Conservation (phyloP, 2,797 vertebrate species). For the Hypotaenidia okinawae region DNA sequence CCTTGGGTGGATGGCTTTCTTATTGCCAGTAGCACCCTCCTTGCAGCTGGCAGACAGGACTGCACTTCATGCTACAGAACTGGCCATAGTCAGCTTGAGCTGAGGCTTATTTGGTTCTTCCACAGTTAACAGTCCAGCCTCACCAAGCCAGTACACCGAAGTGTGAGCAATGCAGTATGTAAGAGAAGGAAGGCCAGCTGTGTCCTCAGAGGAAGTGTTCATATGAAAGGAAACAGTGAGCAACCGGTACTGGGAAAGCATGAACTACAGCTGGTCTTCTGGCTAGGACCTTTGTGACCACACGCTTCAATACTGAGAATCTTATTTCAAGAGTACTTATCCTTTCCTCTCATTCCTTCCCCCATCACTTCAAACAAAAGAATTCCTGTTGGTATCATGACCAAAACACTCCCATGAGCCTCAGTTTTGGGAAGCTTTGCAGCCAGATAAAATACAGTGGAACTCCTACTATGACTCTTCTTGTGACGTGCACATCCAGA, state of each 20-base stretch:
- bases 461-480: not conserved
- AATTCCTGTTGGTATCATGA: not conserved
- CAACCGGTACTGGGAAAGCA: not conserved
- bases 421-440: not conserved
- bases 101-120: not conserved
- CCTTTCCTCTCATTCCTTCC: not conserved
- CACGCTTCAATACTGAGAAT: not conserved
- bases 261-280: not conserved
- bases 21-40: not conserved
- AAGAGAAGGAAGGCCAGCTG: not conserved
- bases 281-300: not conserved
- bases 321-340: not conserved
- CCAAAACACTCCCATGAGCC: not conserved
- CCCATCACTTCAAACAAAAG: not conserved
- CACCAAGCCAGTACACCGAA: not conserved
- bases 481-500: not conserved
- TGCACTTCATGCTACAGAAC: not conserved
- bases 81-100: not conserved
- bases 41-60: not conserved
- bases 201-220: not conserved
- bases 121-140: not conserved
- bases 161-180: not conserved
- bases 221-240: not conserved
- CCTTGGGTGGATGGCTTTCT: not conserved
- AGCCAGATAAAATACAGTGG: not conserved